Conservation (phyloP, 2,888 invertebrate genomes). For the Netelia virgata region DNA sequence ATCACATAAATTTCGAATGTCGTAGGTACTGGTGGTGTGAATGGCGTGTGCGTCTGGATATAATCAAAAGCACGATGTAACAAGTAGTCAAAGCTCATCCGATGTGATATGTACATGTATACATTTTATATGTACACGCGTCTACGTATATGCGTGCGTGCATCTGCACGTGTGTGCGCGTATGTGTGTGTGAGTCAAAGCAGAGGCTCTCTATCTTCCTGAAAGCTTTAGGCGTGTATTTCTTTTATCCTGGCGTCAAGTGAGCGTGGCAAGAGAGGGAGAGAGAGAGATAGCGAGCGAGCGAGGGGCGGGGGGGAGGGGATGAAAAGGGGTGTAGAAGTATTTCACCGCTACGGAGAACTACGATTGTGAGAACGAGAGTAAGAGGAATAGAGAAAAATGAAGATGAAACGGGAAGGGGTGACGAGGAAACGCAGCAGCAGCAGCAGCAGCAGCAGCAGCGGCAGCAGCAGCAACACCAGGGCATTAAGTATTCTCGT, state of each 20-base stretch:
- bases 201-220: slow-evolving; percentile 73
- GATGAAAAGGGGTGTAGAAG: not conserved
- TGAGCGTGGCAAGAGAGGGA: slow-evolving; percentile 76
- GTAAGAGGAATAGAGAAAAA: slow-evolving; percentile 8
- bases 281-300: slow-evolving; percentile 36
- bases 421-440: slow-evolving; percentile 61
- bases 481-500: slow-evolving; percentile 83
- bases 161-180: not conserved
- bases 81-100: slow-evolving; percentile 63
- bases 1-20: too few species aligned
- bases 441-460: too few species aligned
- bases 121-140: not conserved
- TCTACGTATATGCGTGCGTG: not conserved
- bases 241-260: slow-evolving; percentile 79
- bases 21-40: too few species aligned
- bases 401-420: slow-evolving; percentile 52
- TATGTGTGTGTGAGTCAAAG: slow-evolving; percentile 66
- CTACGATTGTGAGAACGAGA: slow-evolving; percentile 7
- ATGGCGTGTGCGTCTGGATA: too few species aligned
- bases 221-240: slow-evolving; percentile 56
- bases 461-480: slow-evolving; percentile 60
- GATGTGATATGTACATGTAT: too few species aligned
- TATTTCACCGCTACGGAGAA: slow-evolving; percentile 3
- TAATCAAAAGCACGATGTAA: slow-evolving; percentile 38
- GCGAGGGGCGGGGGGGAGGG: not conserved